Conservation (phyloP, 1,140 invertebrate genomes). For the Limonius californicus region DNA sequence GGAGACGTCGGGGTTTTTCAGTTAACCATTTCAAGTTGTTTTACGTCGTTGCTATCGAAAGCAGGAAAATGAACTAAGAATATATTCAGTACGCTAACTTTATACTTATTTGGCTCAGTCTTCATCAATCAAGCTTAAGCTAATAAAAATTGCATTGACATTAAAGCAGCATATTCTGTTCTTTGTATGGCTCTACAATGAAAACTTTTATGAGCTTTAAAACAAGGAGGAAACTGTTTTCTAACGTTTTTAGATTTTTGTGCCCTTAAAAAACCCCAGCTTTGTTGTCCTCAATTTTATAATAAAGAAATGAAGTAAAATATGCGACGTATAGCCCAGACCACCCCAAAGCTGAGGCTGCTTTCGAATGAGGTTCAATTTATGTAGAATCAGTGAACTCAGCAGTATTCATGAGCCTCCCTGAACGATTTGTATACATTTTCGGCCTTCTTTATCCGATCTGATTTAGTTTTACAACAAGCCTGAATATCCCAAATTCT, state of each 20-base stretch:
- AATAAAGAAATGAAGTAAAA: too few relatives aligned
- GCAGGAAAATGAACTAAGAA: too few relatives aligned
- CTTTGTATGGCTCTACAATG: neutral
- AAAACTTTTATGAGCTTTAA: neutral
- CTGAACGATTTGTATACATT: slow-evolving; percentile 1
- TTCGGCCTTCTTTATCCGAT: neutral
- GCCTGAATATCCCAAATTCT: neutral
- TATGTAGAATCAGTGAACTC: neutral
- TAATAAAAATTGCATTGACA: neutral
- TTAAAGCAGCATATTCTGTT: neutral
- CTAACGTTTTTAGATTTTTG: neutral
- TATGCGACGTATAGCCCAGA: too few relatives aligned
- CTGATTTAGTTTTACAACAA: neutral
- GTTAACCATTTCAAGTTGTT: too few relatives aligned
- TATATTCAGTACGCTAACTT: neutral
- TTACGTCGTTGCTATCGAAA: too few relatives aligned
- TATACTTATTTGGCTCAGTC: neutral
- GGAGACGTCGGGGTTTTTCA: too few relatives aligned
- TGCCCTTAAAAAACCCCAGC: neutral
- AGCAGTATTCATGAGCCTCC: neutral
- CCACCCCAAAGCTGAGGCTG: neutral
- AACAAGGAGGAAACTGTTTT: neutral
- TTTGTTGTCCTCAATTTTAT: neutral
- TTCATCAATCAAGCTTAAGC: slow-evolving; percentile 1
- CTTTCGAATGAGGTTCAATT: neutral